Percentiles rank a stretch among this genome's conserved stretches.
These are phyloP conservation scores for Leucophenga maculata DNA, from an alignment of 2,888 invertebrate genomes.

Conservation along the genomic window DNA sequence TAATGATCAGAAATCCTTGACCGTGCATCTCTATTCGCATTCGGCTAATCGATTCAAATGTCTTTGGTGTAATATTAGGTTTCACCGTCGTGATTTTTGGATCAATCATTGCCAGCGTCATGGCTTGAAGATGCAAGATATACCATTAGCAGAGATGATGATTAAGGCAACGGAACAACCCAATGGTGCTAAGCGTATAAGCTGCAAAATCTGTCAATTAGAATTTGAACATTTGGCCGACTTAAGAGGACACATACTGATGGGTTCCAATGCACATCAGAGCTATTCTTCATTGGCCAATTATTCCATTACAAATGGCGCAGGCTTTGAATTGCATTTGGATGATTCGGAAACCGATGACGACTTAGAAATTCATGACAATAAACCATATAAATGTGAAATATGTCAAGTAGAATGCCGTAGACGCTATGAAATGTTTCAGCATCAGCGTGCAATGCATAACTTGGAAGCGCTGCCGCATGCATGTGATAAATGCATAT, in stretches of 20 bases:
- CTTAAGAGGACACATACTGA: conserved; percentile 58
- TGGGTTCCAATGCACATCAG: conserved; percentile 50
- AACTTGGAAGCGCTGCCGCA: conserved; percentile 72
- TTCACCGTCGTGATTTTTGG: conserved; percentile 63
- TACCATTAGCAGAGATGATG: conserved; percentile 58
- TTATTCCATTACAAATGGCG: conserved; percentile 68
- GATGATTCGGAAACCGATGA: conserved; percentile 71
- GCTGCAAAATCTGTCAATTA: conserved; percentile 62
- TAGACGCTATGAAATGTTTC: not conserved
- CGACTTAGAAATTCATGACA: conserved; percentile 44
- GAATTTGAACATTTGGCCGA: conserved; percentile 57
- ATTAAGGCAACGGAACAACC: conserved; percentile 60
- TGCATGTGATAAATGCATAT: conserved; percentile 74
- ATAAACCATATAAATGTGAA: not conserved
- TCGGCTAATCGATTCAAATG: conserved; percentile 61
- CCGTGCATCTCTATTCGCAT: conserved; percentile 60
- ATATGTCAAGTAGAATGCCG: not conserved
- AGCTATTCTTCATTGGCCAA: conserved; percentile 50
- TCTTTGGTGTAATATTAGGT: conserved; percentile 66
- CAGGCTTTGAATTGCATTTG: conserved; percentile 68
- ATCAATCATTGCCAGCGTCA: conserved; percentile 63
- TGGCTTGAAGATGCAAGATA: conserved; percentile 53
- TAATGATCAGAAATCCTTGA: conserved; percentile 63
- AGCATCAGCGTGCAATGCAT: conserved; percentile 38
- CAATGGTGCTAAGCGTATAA: conserved; percentile 61